Evolutionary conservation across 2,113 vertebrate genomes (phyloP), one percentile per base, ranked within the genome.

Genomic region (Chascanopsetta lugubris): DNA sequence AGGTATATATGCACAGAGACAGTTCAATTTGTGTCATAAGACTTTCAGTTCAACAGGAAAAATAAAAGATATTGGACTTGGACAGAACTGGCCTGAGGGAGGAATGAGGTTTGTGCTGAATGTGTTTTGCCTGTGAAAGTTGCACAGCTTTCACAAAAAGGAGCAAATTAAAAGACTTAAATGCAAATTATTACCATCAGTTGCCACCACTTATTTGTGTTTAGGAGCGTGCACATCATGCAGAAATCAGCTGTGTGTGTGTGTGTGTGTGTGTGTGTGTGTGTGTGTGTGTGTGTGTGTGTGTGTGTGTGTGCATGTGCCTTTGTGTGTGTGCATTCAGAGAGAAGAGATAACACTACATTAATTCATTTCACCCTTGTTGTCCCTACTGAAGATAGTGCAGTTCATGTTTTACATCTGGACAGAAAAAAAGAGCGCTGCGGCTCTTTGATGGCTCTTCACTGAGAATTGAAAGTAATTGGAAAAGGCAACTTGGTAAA

Each of bases 111-210:
- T 47, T 72, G 56, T 40, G 53, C 54, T 67, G 32, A 26, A 43
- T 55, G 45, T 11, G 18, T 45, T 80, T 64, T 53, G 65, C 67
- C 79, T 6, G 25, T 69, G n/a, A 54, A 84, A 74, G 79, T 75
- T 26, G 6, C 56, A 56, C 78, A 51, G 49, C 63, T 85, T 87
- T 77, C 57, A 83, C 54, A 74, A 75, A 82, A 75, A 65, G 18
- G 60, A 87, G 34, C 34, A 38, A 38, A 85, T 85, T 73, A 75
- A 87, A 86, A 80, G 71, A 84, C 73, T 66, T 54, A 85, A 80
- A 86, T 72, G 69, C 24, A 82, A 85, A 85, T 70, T 8, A 74
- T 82, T 84, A n/a, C n/a, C n/a, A n/a, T n/a, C n/a, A n/a, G n/a
- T n/a, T n/a, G n/a, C 64, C 49, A 51, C 54, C 53, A 60, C 54